These are phyloP conservation scores for Turritopsis dohrnii DNA, from an alignment of 30 jellyfish, hydroid and myxozoan species.

Conservation along the genomic window DNA sequence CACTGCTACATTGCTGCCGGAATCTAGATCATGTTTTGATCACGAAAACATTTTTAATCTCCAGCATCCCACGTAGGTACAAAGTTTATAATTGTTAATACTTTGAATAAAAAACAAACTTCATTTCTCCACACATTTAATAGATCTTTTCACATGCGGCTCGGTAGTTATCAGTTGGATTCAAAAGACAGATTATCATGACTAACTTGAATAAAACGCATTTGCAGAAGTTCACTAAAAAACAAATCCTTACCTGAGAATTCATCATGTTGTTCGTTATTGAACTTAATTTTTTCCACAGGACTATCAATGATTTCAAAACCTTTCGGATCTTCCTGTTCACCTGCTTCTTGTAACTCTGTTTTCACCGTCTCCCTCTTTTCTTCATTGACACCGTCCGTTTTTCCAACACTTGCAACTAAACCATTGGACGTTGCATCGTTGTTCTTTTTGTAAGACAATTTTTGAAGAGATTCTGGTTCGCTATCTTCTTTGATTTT, in stretches of 20 bases:
- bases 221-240: no score
- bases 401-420: not conserved
- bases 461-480: no score
- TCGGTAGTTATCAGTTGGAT: not conserved
- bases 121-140: not conserved
- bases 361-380: not conserved
- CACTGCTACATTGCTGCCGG: no score
- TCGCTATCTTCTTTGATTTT: not conserved
- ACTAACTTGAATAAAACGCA: no score
- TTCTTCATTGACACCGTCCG: not conserved
- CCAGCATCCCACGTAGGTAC: not conserved
- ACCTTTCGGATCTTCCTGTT: not conserved
- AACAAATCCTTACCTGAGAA: no score
- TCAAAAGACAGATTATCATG: not conserved
- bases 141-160: not conserved
- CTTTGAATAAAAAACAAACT: not conserved
- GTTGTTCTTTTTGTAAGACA: not conserved
- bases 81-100: not conserved
- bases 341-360: no score
- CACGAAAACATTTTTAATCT: no score
- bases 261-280: not conserved
- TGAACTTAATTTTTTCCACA: not conserved
- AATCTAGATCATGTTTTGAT: no score
- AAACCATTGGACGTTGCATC: not conserved
- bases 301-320: not conserved